Base-by-base conservation (phyloP, 1,140 invertebrate genomes). In the Aphaenogaster rudis region DNA sequence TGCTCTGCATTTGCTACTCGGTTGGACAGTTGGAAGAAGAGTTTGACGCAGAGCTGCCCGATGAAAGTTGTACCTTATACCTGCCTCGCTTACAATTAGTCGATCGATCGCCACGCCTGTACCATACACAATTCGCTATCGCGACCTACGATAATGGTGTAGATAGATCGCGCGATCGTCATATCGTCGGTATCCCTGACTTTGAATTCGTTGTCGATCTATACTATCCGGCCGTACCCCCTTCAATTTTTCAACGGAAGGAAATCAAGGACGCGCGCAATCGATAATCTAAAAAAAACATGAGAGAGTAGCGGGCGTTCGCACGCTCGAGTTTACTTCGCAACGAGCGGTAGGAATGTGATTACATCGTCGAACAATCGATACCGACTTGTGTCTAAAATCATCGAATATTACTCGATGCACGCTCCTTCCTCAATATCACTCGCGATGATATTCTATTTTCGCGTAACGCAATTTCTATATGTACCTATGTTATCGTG, bases 191-290 rank as follows among this genome's bases (percentile, higher is more conserved):
- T 71, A 61, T 39, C 77, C 89, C 76, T 91, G 89, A 91, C 88
- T 91, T 90, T 91, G 89, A 91, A 91, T 86, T 71, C 50, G 66
- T 89, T 74, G 84, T 48, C 42, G 11, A 64, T 28, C 63, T 87
- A 86, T 86, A 85, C 71, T 67, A 52, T 48, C 21, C 54, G 57
- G 36, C 71, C 52, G 66, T 87, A 77, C 17, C 79, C 63, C 69
- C 57, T 77, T 93, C 86, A 92, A 93, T 93, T 92, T 93, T 93
- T 92, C 81, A 93, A 90, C 64, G 66, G 63, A 13, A 90, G 54
- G 67, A 90, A 92, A 92, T 91, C 86, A 93, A 93, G 92, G 92
- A 77, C 92, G 57, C 21, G n/a, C n/a, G 6, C 45, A 77, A 76
- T 93, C 92, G 91, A 93, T 93, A 92, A 89, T 85, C 66, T 87